Evolutionary conservation across 2,888 invertebrate species (phyloP), one percentile per base, ranked within the genome.

Genomic region (Watsonalla binaria): DNA sequence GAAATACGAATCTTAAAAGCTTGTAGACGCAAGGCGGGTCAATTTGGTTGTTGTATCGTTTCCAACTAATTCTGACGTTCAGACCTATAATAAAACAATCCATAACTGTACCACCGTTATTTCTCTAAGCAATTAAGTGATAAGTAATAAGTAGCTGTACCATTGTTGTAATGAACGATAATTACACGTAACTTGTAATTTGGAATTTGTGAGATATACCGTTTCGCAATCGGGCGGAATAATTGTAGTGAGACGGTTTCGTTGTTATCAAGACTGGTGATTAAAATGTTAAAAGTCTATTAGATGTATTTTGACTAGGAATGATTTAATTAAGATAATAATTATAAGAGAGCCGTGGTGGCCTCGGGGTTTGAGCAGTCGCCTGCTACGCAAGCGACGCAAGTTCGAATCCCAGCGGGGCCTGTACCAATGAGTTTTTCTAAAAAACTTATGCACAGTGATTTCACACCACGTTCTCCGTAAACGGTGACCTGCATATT

Each of bases 131-230:
- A 61, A 65, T 61, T 61, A 42, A 62, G 62, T 62, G 52, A 59
- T 57, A 60, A 52, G 60, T 64, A 62, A 62, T 62, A 59, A 62
- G 51, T 51, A 52, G 48, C 52, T 54, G 51, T 47, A 55, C 51
- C 45, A 49, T 52, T 35, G 52, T 54, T 55, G 54, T 61, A 62
- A 62, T 62, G 54, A 51, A 47, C 45, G 46, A 47, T 64, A 64
- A 64, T 64, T 64, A 64, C 57, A 53, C 56, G 45, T 48, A 48
- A 50, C 56, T 54, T 55, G 9, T 45, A 58, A 54, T 59, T 56
- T 57, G 56, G 54, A 39, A 42, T 47, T 54, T 51, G 52, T 57
- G 52, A 15, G 56, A 52, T 54, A 50, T 55, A 55, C 55, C 56
- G 58, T 64, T 62, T 60, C 58, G 59, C 58, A 56, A 57, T 53